A percentile compares a stretch with the other conserved stretches of the same genome.
These are phyloP conservation scores for Diacarnus erythraeanus DNA, from an alignment of 37 sponge, comb jelly and placozoan genomes.

Conservation along the genomic window DNA sequence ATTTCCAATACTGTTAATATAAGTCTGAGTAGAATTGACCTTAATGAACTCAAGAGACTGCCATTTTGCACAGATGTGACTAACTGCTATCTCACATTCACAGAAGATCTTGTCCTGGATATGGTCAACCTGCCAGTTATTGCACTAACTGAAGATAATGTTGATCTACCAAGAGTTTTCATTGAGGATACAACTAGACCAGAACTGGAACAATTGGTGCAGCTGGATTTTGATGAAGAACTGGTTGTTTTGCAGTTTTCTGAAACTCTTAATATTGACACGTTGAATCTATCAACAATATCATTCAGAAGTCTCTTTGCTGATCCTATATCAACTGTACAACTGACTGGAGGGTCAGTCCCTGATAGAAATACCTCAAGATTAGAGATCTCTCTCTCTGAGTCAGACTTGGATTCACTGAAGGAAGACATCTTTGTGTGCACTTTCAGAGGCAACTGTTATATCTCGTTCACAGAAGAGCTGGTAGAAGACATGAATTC, in stretches of 20 bases:
- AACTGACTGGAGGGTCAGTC: slow-evolving; percentile 54
- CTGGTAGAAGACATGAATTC: slow-evolving; percentile 79
- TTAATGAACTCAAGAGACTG: slow-evolving; percentile 70
- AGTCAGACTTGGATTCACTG: slow-evolving; percentile 62
- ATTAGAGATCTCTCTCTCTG: slow-evolving; percentile 50
- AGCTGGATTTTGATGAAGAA: slow-evolving; percentile 60
- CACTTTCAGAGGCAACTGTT: slow-evolving; percentile 82
- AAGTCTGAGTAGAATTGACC: slow-evolving; percentile 58
- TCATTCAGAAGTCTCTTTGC: slow-evolving; percentile 68
- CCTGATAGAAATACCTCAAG: slow-evolving; percentile 46
- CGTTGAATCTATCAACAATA: slow-evolving; percentile 62
- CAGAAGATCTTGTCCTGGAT: slow-evolving; percentile 68
- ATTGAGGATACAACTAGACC: slow-evolving; percentile 78
- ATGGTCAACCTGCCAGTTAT: slow-evolving; percentile 64
- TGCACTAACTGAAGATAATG: slow-evolving; percentile 21
- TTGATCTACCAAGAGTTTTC: slow-evolving; percentile 14
- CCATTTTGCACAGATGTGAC: slow-evolving; percentile 59
- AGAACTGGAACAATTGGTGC: slow-evolving; percentile 35
- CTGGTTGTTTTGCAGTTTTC: slow-evolving; percentile 64
- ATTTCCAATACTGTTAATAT: slow-evolving; percentile 41
- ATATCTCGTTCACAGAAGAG: slow-evolving; percentile 54
- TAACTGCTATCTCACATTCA: slow-evolving; percentile 76
- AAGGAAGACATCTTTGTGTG: slow-evolving; percentile 69
- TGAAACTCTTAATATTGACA: slow-evolving; percentile 77
- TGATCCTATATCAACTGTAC: slow-evolving; percentile 34